Evolutionary conservation across 2,888 invertebrate genomes (phyloP).

Genomic region (Sepioteuthis lessoniana): DNA sequence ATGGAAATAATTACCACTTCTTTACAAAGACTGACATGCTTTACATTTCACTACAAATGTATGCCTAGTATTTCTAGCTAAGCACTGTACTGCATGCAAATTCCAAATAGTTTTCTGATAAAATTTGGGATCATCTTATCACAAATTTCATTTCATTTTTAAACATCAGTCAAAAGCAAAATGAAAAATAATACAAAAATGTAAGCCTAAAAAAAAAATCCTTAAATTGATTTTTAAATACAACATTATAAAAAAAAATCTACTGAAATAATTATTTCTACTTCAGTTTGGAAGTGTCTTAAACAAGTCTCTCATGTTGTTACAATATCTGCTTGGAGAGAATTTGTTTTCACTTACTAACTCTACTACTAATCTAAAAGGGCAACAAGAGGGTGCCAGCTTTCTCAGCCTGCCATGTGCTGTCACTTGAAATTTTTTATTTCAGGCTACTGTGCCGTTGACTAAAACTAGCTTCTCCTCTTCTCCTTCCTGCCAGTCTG

Average conservation of each 20-base stretch:
- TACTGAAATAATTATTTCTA: too few species aligned
- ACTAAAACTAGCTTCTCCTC: conserved; percentile 57
- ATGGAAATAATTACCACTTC: not conserved
- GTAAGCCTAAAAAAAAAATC: too few species aligned
- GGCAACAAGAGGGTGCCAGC: conserved; percentile 15
- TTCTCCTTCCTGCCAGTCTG: conserved; percentile 61
- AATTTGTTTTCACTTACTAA: not conserved
- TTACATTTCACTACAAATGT: not conserved
- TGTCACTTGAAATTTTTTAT: conserved; percentile 44
- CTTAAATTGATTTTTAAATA: too few species aligned
- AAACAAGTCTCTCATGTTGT: not conserved
- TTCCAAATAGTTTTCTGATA: not conserved
- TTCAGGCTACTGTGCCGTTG: conserved; percentile 51
- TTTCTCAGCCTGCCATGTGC: conserved; percentile 14
- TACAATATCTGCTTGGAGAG: not conserved
- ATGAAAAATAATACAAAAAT: too few species aligned
- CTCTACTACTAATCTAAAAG: conserved; percentile 25
- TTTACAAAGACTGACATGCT: not conserved
- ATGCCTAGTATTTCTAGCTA: too few species aligned
- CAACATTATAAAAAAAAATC: too few species aligned
- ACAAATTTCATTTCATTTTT: too few species aligned
- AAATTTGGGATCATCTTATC: not conserved
- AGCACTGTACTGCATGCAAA: too few species aligned
- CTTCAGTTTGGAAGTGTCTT: too few species aligned
- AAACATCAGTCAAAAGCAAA: too few species aligned